Percentiles rank a stretch among this genome's conserved stretches.
Evolutionary conservation across 2,888 invertebrate species (phyloP).

Genomic region (Sesia bembeciformis): DNA sequence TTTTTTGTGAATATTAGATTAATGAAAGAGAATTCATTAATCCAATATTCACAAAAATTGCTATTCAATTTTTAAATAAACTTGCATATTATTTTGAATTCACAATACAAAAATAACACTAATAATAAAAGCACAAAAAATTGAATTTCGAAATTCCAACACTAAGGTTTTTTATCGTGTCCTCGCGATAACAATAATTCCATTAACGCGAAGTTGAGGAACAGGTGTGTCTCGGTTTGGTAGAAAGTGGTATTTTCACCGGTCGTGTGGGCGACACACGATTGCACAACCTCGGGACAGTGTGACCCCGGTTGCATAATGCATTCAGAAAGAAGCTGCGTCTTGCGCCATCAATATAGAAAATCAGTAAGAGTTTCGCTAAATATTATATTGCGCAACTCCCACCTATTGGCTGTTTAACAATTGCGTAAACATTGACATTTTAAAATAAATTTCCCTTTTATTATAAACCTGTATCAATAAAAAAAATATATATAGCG

Average conservation of each 20-base stretch:
- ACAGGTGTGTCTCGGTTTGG: constrained; percentile 38
- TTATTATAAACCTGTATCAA: not conserved
- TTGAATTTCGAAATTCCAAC: too few species aligned
- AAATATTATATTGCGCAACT: constrained; percentile 56
- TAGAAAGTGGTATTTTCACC: constrained; percentile 63
- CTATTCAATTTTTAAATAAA: too few species aligned
- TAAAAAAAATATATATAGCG: too few species aligned
- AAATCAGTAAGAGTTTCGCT: constrained; percentile 56
- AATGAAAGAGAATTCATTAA: too few species aligned
- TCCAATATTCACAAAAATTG: too few species aligned
- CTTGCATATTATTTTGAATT: too few species aligned
- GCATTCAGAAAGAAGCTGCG: constrained; percentile 39
- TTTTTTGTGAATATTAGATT: too few species aligned
- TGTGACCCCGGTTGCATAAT: constrained; percentile 65
- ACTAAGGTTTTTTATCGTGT: too few species aligned
- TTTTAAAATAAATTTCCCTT: constrained; percentile 15
- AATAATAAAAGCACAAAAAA: too few species aligned
- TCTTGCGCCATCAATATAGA: constrained; percentile 54
- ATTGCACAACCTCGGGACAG: constrained; percentile 43
- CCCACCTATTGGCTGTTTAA: constrained; percentile 37
- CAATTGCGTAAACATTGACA: constrained; percentile 62
- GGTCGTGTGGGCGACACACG: constrained; percentile 29
- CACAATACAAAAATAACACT: too few species aligned
- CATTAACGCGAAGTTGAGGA: constrained; percentile 14
- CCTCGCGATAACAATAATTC: not conserved